Conservation (phyloP, 2,888 invertebrate genomes). For the Drosophila rellima region DNA sequence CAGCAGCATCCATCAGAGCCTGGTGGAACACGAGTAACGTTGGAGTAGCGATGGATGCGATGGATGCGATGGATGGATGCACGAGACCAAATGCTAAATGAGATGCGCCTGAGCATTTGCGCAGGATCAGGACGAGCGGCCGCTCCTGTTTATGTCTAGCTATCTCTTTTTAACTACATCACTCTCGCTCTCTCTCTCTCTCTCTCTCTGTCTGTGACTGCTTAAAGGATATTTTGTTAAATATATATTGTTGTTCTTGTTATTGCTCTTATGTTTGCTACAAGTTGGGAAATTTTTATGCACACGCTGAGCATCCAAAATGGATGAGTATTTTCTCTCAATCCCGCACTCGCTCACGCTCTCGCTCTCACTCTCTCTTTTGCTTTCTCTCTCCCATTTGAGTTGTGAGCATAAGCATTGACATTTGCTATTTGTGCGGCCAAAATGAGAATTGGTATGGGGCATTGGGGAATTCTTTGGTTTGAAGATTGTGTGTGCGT, state of each 20-base stretch:
- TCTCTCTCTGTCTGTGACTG: neutral
- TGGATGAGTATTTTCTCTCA: constrained; percentile 1
- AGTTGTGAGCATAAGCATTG: constrained; percentile 48
- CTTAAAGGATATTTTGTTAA: constrained; percentile 32
- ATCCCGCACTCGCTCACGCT: constrained; percentile 3
- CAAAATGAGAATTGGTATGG: constrained; percentile 23
- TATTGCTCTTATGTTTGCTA: constrained; percentile 40
- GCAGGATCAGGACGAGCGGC: constrained; percentile 36
- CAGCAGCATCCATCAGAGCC: constrained; percentile 28
- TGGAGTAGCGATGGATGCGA: neutral
- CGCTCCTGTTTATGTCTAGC: constrained; percentile 18
- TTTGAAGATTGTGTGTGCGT: constrained; percentile 43
- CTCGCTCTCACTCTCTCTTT: neutral
- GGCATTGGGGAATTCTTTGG: constrained; percentile 37
- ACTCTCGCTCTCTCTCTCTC: neutral
- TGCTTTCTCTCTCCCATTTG: constrained; percentile 7
- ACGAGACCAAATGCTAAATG: neutral
- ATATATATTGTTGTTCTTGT: constrained; percentile 17
- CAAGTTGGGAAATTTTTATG: constrained; percentile 59
- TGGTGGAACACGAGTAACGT: neutral
- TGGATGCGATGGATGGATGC: constrained; percentile 15
- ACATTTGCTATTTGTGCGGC: constrained; percentile 53
- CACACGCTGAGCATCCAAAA: constrained; percentile 21
- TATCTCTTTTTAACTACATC: neutral
- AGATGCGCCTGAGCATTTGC: constrained; percentile 46